These are phyloP conservation scores for Varanus salvator DNA, from an alignment of 2,113 vertebrate species.

Conservation along the genomic window DNA sequence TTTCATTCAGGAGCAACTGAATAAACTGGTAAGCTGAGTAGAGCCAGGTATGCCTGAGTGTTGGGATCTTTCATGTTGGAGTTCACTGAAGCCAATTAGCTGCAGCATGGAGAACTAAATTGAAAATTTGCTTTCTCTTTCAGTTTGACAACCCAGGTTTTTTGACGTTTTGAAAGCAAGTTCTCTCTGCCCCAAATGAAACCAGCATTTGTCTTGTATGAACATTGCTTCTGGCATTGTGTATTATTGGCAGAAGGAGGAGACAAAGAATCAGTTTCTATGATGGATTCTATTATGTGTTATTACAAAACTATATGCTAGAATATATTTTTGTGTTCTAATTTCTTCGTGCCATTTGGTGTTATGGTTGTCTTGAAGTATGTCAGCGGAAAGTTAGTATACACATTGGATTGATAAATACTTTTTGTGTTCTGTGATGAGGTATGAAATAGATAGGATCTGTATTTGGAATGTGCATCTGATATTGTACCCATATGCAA, in stretches of 20 bases:
- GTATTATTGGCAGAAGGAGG: background rate
- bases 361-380: background rate
- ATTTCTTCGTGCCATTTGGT: background rate
- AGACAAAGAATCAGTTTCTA: background rate
- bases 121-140: background rate
- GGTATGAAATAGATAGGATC: too few relatives aligned
- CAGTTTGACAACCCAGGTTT: background rate
- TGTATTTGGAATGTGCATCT: too few relatives aligned
- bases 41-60: background rate
- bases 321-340: background rate
- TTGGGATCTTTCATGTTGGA: background rate
- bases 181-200: background rate
- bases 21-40: background rate
- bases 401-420: too few relatives aligned
- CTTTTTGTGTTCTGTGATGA: too few relatives aligned
- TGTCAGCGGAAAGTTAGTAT: background rate
- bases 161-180: background rate
- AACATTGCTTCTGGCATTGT: background rate
- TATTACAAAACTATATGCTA: background rate
- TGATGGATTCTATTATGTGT: background rate
- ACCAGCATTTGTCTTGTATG: background rate
- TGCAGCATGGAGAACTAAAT: background rate
- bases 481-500: too few relatives aligned
- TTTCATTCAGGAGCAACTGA: background rate
- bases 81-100: constrained; percentile 7